phyloP scores from a whole-genome alignment of 92 coral and sea anemone species.

The Umimayanthus chanpuru region DNA sequence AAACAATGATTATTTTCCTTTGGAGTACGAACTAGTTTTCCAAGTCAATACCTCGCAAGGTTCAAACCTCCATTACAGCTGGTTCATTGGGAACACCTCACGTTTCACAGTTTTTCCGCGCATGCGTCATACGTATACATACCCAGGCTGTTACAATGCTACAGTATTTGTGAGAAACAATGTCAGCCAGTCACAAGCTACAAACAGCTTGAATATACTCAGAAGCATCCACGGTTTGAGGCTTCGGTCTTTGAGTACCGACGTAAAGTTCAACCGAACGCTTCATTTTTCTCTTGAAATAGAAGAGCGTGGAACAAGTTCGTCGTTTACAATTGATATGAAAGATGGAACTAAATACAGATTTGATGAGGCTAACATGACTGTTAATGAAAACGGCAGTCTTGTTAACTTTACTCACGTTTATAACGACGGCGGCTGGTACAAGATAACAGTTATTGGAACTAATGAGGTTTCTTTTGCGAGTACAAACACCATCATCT shows the following conservation, averaged over 20 bases:
- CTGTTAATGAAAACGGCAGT: not conserved
- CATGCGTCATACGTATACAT: not conserved
- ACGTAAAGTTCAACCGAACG: not conserved
- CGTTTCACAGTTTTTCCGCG: not conserved
- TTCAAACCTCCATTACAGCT: not conserved
- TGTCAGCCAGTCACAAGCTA: constrained; percentile 16
- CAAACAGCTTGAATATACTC: not conserved
- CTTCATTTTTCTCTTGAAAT: not conserved
- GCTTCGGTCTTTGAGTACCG: not conserved
- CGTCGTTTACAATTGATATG: constrained; percentile 7
- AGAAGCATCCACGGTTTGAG: not conserved
- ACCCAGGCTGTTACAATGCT: not conserved
- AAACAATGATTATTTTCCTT: not conserved
- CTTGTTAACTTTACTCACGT: not conserved
- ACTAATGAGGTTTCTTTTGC: not conserved
- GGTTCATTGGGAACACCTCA: not conserved
- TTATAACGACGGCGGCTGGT: not conserved
- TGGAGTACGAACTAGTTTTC: not conserved
- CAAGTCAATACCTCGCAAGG: not conserved
- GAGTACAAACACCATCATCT: not conserved
- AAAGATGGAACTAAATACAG: constrained; percentile 13
- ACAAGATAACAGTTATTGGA: not conserved
- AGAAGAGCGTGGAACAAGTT: not conserved
- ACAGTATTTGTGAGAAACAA: constrained; percentile 10
- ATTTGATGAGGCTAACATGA: not conserved